Conservation (phyloP, 1,140 invertebrate genomes). For the Drosophila pandora region DNA sequence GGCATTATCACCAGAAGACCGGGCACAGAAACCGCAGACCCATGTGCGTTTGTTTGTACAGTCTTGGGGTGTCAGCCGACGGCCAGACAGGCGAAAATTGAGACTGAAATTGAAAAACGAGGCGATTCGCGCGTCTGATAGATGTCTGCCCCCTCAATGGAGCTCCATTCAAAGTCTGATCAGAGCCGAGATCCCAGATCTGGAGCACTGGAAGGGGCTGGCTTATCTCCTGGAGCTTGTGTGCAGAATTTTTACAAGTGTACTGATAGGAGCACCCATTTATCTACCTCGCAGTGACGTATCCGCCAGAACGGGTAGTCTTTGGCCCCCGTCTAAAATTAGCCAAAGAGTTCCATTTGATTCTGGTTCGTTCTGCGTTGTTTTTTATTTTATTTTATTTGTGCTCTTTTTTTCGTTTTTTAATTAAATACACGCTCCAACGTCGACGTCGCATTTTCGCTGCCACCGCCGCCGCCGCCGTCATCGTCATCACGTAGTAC, state of each 20-base stretch:
- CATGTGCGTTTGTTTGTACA: not conserved
- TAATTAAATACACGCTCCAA: constrained; percentile 35
- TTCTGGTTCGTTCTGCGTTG: constrained; percentile 16
- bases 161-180: constrained; percentile 1
- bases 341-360: constrained; percentile 45
- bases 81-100: constrained; percentile 11
- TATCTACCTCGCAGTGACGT: constrained; percentile 50
- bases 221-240: too few species aligned
- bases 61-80: constrained; percentile 2
- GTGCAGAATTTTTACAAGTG: not conserved
- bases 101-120: not conserved
- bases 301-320: constrained; percentile 51
- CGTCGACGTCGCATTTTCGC: constrained; percentile 42
- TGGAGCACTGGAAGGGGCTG: not conserved
- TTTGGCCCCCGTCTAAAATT: constrained; percentile 56
- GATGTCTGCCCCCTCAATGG: constrained; percentile 20
- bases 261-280: constrained; percentile 1
- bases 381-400: not conserved
- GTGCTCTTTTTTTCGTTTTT: constrained; percentile 3
- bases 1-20: constrained; percentile 14
- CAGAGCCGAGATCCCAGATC: not conserved
- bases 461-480: constrained; percentile 9
- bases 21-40: not conserved
- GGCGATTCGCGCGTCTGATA: constrained; percentile 8
- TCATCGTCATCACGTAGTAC: constrained; percentile 45